These are phyloP conservation scores for Hololepta plana DNA, from an alignment of 2,888 invertebrate genomes.

Conservation along the genomic window DNA sequence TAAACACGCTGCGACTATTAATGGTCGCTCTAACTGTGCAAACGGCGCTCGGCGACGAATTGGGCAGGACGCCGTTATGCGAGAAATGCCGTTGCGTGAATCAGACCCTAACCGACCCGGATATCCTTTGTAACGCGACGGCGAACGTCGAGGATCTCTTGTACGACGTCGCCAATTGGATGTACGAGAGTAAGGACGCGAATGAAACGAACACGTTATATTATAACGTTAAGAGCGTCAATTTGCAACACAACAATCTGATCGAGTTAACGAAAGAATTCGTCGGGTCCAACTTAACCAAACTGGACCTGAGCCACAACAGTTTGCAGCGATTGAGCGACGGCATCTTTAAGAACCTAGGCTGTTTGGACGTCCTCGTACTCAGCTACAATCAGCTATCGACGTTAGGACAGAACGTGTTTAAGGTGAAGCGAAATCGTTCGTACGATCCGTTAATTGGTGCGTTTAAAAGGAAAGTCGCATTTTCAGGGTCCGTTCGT, in stretches of 20 bases:
- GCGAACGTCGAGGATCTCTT: constrained; percentile 4
- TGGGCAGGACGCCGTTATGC: constrained; percentile 8
- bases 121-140: constrained; percentile 9
- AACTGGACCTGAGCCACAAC: constrained; percentile 43
- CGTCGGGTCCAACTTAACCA: constrained; percentile 30
- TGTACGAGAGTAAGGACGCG: not conserved
- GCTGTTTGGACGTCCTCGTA: constrained; percentile 42
- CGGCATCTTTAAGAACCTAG: constrained; percentile 43
- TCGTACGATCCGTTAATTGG: not conserved
- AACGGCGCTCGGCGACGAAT: too few relatives aligned
- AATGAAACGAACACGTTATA: constrained; percentile 12
- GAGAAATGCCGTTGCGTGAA: constrained; percentile 7
- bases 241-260: constrained; percentile 30
- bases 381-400: constrained; percentile 51
- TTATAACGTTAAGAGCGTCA: constrained; percentile 16
- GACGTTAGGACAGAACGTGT: constrained; percentile 40
- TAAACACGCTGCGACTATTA: too few relatives aligned
- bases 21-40: too few relatives aligned
- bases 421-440: constrained; percentile 34
- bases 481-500: constrained; percentile 40
- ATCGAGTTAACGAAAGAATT: constrained; percentile 30
- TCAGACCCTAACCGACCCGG: constrained; percentile 6
- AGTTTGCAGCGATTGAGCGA: constrained; percentile 40
- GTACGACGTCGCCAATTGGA: constrained; percentile 6
- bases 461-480: too few relatives aligned